phyloP scores from a whole-genome alignment of 2,797 vertebrate species.

The Rhinogobio ventralis region DNA sequence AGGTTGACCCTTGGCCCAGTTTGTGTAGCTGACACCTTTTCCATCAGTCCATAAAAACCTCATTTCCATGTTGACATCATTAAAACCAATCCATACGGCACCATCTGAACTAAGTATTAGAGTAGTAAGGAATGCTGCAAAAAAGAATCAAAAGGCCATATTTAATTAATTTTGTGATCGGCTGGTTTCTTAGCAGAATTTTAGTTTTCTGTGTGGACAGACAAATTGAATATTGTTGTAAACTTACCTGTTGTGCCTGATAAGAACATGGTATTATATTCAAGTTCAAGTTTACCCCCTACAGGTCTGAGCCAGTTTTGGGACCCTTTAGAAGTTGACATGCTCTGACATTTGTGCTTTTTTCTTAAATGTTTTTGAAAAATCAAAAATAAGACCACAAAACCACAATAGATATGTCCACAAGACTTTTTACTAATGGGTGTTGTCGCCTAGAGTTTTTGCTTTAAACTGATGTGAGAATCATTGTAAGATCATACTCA shows the following conservation, averaged over 20 bases:
- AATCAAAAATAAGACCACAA: no score
- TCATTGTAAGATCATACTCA: no score
- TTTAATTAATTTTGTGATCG: no score
- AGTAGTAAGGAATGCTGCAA: conserved; percentile 87
- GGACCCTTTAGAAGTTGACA: no score
- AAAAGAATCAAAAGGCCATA: neutral
- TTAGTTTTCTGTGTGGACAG: neutral
- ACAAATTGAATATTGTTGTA: neutral
- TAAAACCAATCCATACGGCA: conserved; percentile 91
- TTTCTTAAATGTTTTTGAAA: no score
- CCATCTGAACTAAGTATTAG: conserved; percentile 74
- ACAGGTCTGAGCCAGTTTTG: no score
- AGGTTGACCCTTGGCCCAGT: conserved; percentile 94
- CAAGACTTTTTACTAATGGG: no score
- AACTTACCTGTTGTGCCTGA: neutral
- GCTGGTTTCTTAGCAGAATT: neutral
- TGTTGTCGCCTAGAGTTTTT: no score
- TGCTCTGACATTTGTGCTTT: no score
- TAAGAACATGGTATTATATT: neutral
- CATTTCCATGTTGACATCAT: conserved; percentile 91
- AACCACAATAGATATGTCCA: no score
- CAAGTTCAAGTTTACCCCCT: no score
- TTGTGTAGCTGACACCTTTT: conserved; percentile 85
- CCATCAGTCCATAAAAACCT: conserved; percentile 93
- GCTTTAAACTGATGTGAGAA: no score